Base-by-base conservation (phyloP, 2,113 vertebrate genomes). In the Melanostigma gelatinosum region DNA sequence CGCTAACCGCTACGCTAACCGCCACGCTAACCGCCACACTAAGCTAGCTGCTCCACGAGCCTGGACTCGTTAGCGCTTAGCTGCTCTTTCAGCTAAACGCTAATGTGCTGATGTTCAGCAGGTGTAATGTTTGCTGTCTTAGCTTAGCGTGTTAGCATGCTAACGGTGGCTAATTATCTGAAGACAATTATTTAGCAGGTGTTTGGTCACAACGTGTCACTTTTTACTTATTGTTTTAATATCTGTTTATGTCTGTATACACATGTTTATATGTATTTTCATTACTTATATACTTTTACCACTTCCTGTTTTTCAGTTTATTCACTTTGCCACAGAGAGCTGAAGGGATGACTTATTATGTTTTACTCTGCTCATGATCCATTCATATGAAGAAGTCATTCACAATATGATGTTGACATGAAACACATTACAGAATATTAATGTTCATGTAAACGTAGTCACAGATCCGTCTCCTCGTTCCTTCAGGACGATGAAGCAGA, bases 401-500 rank as follows among this genome's bases (percentile, higher is more conserved):
- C 36, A 40, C 8, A 40, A 40, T 40, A 40, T 40, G 38, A 38
- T 40, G 38, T 40, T 40, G 9, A 40, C 38, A 40, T 40, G 38
- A 40, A 40, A 8, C 36, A 9, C 8, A 9, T 40, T 8, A 40
- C 8, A 40, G 46, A 18, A 18, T 18, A 18, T 50, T 18, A 50
- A 12, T 16, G 46, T 50, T 6, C 46, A 20, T 4, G 46, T 48
- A 48, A 48, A 48, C 15, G 4, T 48, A 48, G 6, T 52, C 20
- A 52, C 50, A 8, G 4, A 4, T 38, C 6, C 2, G 1, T 61
- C 36, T 72, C 6, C 29, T 40, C 11, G 12, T 67, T 10, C 68
- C n/a, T 15, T 46, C 76, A 97, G 96, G 75, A 67, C 3, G 87
- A 93, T 0, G 92, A 92, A 8, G 61, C 55, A 0, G 85, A 44